phyloP scores from a whole-genome alignment of 2,888 invertebrate species.

The Celastrina argiolus region DNA sequence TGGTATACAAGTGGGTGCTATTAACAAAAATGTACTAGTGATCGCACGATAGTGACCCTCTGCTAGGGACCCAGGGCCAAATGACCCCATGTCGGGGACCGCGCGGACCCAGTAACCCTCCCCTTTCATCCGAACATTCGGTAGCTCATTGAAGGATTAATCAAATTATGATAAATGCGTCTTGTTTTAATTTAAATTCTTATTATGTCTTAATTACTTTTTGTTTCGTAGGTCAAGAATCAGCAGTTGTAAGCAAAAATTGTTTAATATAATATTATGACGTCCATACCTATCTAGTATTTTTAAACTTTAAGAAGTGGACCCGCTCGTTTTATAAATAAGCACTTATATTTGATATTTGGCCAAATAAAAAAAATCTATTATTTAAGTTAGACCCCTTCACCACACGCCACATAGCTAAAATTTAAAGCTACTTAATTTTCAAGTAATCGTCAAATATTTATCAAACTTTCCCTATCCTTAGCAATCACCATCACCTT shows the following conservation, averaged over 20 bases:
- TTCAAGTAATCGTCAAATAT: neutral
- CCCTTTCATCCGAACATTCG: neutral
- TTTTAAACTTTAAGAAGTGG: too few species aligned
- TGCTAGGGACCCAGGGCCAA: slow-evolving; percentile 30
- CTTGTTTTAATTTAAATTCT: neutral
- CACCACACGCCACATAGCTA: too few species aligned
- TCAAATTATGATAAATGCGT: slow-evolving; percentile 14
- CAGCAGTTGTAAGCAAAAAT: too few species aligned
- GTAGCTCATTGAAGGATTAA: slow-evolving; percentile 19
- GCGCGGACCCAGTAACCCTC: neutral
- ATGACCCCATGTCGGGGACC: neutral
- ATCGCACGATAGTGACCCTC: slow-evolving; percentile 58
- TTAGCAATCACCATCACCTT: neutral
- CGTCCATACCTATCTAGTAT: too few species aligned
- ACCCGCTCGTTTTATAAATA: too few species aligned
- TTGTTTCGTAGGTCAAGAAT: neutral
- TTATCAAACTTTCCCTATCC: neutral
- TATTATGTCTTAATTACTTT: neutral
- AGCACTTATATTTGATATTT: too few species aligned
- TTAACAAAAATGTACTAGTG: slow-evolving; percentile 62
- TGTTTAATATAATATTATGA: too few species aligned
- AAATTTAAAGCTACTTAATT: too few species aligned
- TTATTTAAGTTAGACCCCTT: too few species aligned
- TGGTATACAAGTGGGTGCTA: slow-evolving; percentile 35
- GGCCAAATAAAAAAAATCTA: too few species aligned